Conservation (phyloP, 2,113 vertebrate genomes). For the Nesogale talazaci region DNA sequence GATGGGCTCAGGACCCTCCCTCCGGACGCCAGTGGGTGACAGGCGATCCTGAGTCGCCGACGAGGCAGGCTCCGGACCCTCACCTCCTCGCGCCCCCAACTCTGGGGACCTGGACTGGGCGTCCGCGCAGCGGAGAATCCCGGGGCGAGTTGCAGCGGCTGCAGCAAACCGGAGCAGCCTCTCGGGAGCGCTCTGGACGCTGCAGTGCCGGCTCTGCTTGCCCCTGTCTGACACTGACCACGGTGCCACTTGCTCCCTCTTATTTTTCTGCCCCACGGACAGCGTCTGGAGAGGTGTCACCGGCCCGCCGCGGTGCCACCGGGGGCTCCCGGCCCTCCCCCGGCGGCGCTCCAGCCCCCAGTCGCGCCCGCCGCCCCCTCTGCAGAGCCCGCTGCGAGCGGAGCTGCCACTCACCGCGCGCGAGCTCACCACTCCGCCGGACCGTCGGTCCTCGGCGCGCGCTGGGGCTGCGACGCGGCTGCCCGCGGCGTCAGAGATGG, state of each 20-base stretch:
- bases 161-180: conserved; percentile 19
- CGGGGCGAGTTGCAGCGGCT: conserved; percentile 14
- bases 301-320: not conserved
- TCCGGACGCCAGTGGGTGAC: conserved; percentile 65
- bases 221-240: not conserved
- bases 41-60: conserved; percentile 46
- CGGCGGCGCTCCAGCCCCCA: not conserved
- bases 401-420: conserved; percentile 62
- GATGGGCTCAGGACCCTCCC: conserved; percentile 8
- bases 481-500: conserved; percentile 16
- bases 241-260: not conserved
- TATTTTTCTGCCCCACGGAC: not conserved
- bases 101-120: not conserved
- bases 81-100: conserved; percentile 10
- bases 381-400: not conserved
- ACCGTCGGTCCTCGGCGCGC: conserved; percentile 1
- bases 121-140: not conserved
- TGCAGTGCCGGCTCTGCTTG: conserved; percentile 5
- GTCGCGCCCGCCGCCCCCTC: conserved; percentile 18
- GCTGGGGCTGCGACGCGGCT: not conserved
- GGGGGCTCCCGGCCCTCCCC: not conserved
- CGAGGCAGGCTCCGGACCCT: not conserved
- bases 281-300: not conserved
- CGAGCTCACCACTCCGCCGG: not conserved
- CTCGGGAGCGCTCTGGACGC: not conserved